Evolutionary conservation across 1,140 invertebrate genomes (phyloP).

Genomic region (Macrostomum lignano): DNA sequence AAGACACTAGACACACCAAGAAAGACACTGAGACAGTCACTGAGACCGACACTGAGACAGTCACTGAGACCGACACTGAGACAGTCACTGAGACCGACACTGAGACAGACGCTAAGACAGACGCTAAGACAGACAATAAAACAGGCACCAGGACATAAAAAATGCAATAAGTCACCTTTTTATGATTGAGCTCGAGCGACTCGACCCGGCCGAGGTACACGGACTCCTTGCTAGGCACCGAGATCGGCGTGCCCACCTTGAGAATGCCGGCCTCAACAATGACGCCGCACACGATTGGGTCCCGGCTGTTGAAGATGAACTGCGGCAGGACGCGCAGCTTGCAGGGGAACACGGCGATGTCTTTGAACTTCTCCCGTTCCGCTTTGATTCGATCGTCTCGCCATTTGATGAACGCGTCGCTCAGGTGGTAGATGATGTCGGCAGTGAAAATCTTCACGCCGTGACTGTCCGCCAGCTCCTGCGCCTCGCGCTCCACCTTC

Average conservation of each 20-base stretch:
- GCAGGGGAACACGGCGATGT: slow-evolving; percentile 81
- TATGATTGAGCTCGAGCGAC: slow-evolving; percentile 58
- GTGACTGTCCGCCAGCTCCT: slow-evolving; percentile 69
- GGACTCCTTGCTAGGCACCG: slow-evolving; percentile 51
- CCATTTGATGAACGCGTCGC: slow-evolving; percentile 82
- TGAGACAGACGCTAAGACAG: too few relatives aligned
- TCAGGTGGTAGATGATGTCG: slow-evolving; percentile 97
- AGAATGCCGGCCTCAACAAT: slow-evolving; percentile 76
- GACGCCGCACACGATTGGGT: slow-evolving; percentile 85
- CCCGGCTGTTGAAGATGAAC: slow-evolving; percentile 80
- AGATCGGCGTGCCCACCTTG: slow-evolving; percentile 77
- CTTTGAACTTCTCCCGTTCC: slow-evolving; percentile 75
- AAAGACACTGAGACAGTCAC: too few relatives aligned
- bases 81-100: too few relatives aligned
- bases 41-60: too few relatives aligned
- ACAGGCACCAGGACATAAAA: too few relatives aligned
- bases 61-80: too few relatives aligned
- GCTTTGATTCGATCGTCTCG: slow-evolving; percentile 66
- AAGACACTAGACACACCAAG: too few relatives aligned
- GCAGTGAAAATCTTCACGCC: slow-evolving; percentile 91
- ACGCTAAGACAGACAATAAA: too few relatives aligned
- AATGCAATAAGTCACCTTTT: too few relatives aligned
- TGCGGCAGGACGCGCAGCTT: slow-evolving; percentile 58
- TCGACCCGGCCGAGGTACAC: slow-evolving; percentile 72
- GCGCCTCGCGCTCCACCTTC: slow-evolving; percentile 80